phyloP scores from a whole-genome alignment of 2,888 invertebrate genomes.

The Nephrotoma guestfalica region DNA sequence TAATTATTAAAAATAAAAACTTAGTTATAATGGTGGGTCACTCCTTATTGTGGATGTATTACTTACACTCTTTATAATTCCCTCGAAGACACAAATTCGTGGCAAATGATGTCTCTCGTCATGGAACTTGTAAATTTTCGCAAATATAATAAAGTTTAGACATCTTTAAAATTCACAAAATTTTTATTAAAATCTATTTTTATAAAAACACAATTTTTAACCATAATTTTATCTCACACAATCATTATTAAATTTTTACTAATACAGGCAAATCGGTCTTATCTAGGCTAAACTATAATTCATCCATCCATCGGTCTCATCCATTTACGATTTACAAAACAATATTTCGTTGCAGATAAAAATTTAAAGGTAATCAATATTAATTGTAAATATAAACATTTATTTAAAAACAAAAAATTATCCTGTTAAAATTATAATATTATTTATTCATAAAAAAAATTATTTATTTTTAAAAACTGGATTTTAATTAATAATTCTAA shows the following conservation, averaged over 20 bases:
- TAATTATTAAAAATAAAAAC: no score
- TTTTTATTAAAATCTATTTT: neutral
- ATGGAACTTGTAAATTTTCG: no score
- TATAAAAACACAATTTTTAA: neutral
- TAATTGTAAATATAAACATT: neutral
- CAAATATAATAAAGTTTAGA: no score
- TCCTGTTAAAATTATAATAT: neutral
- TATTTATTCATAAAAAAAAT: no score
- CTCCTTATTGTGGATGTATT: no score
- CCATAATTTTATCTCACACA: neutral
- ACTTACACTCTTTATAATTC: no score
- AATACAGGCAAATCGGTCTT: neutral
- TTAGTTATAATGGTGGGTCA: no score
- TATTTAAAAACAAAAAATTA: neutral
- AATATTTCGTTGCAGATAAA: neutral
- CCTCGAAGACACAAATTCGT: no score
- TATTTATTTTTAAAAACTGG: neutral
- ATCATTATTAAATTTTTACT: neutral
- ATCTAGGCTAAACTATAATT: neutral
- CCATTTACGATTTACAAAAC: neutral
- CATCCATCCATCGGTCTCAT: neutral
- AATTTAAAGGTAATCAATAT: neutral
- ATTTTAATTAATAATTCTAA: neutral
- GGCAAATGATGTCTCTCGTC: no score
- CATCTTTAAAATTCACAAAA: no score